Percentiles rank a stretch among this genome's conserved stretches.
These are phyloP conservation scores for Achatina immaculata DNA, from an alignment of 1,140 invertebrate genomes.

Conservation along the genomic window DNA sequence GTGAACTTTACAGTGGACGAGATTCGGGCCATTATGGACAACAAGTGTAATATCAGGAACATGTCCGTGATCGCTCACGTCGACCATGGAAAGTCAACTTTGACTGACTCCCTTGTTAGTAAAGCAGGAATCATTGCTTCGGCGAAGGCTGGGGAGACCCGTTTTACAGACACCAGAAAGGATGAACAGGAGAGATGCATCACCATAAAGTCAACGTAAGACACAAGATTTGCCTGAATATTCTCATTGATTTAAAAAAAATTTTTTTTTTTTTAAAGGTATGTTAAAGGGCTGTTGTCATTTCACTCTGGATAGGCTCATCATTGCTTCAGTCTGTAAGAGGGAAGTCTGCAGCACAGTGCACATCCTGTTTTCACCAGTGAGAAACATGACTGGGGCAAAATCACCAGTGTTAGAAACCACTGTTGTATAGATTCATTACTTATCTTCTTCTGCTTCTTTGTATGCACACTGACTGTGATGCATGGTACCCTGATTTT, in stretches of 20 bases:
- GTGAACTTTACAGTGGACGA: conserved; percentile 99
- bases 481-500: no score
- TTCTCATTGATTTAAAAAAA: background rate
- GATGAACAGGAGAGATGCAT: conserved; percentile 99
- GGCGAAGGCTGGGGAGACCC: conserved; percentile 97
- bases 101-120: conserved; percentile 98
- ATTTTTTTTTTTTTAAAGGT: background rate
- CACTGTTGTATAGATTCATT: no score
- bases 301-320: no score
- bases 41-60: conserved; percentile 99
- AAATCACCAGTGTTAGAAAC: no score
- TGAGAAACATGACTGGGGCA: no score
- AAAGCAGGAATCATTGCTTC: conserved; percentile 99
- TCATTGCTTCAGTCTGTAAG: no score
- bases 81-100: conserved; percentile 99
- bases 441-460: no score
- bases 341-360: no score
- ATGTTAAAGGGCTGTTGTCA: no score
- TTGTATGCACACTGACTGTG: no score
- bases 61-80: conserved; percentile 99
- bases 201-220: conserved; percentile 99
- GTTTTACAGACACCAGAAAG: conserved; percentile 99
- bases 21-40: conserved; percentile 99
- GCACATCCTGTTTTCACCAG: no score
- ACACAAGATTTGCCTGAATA: conserved; percentile 53